phyloP scores from a whole-genome alignment of 2,113 vertebrate species.

The Ceyx margarethae region DNA sequence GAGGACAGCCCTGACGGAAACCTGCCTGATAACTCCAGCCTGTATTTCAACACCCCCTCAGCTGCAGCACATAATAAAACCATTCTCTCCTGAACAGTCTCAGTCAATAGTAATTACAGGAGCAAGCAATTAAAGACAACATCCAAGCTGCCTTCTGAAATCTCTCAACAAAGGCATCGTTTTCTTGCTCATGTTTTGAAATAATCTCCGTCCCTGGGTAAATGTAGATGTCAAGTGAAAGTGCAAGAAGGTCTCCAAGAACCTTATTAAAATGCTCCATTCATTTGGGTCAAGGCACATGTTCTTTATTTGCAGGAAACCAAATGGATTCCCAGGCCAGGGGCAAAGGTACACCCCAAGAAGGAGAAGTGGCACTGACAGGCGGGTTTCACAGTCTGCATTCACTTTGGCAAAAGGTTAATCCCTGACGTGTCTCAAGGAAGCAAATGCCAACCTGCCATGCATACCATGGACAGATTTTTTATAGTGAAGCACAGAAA shows the following conservation, averaged over 20 bases:
- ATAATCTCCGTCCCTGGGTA: not conserved
- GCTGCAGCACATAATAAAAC: constrained; percentile 19
- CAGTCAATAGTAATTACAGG: constrained; percentile 37
- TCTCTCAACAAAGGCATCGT: constrained; percentile 28
- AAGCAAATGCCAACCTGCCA: not conserved
- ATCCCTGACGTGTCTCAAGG: not conserved
- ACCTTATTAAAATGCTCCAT: not conserved
- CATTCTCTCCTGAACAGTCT: not conserved
- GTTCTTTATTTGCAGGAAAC: not conserved
- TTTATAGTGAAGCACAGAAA: not conserved
- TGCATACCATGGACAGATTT: not conserved
- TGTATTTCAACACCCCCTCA: constrained; percentile 54
- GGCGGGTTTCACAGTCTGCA: not conserved
- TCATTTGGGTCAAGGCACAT: not conserved
- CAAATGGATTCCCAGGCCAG: too few species aligned
- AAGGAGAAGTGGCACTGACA: not conserved
- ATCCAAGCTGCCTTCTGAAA: not conserved
- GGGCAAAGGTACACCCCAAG: too few species aligned
- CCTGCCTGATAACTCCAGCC: constrained; percentile 25
- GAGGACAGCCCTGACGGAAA: constrained; percentile 8
- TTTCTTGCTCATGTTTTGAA: not conserved
- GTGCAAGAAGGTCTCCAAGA: not conserved
- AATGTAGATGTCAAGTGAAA: constrained; percentile 19
- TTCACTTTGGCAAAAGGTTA: constrained; percentile 27
- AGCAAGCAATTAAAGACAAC: not conserved